Evolutionary conservation across 2,113 vertebrate species (phyloP).

Genomic region (Barbus barbus): DNA sequence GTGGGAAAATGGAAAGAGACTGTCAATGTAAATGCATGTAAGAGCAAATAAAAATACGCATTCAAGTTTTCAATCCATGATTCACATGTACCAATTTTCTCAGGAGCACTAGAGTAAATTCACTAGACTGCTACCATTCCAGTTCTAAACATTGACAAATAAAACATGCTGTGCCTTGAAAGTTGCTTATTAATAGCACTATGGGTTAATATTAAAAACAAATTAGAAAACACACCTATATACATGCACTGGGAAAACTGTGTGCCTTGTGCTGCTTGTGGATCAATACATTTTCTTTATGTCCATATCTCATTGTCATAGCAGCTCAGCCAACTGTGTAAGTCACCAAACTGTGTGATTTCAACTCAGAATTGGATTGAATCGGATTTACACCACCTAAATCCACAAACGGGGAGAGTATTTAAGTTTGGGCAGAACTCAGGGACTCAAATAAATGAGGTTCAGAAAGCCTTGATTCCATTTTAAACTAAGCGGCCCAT

Average conservation of each 20-base stretch:
- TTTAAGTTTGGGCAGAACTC: constrained; percentile 22
- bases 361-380: constrained; percentile 41
- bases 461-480: constrained; percentile 48
- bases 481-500: constrained; percentile 58
- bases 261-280: constrained; percentile 8
- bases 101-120: constrained; percentile 26
- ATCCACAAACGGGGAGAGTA: constrained; percentile 39
- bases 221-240: not conserved
- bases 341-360: constrained; percentile 48
- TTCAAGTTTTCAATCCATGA: constrained; percentile 37
- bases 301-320: constrained; percentile 15
- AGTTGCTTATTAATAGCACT: not conserved
- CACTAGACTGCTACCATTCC: not conserved
- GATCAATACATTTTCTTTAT: constrained; percentile 45
- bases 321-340: constrained; percentile 42
- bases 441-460: not conserved
- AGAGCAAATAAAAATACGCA: not conserved
- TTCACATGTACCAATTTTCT: constrained; percentile 56
- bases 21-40: constrained; percentile 45
- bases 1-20: constrained; percentile 56
- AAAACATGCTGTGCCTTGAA: not conserved
- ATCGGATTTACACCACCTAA: constrained; percentile 23
- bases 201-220: not conserved
- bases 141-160: constrained; percentile 4
- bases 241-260: constrained; percentile 21